Base-by-base conservation (phyloP, 2,888 invertebrate species). In the Dinocampus coccinellae region DNA sequence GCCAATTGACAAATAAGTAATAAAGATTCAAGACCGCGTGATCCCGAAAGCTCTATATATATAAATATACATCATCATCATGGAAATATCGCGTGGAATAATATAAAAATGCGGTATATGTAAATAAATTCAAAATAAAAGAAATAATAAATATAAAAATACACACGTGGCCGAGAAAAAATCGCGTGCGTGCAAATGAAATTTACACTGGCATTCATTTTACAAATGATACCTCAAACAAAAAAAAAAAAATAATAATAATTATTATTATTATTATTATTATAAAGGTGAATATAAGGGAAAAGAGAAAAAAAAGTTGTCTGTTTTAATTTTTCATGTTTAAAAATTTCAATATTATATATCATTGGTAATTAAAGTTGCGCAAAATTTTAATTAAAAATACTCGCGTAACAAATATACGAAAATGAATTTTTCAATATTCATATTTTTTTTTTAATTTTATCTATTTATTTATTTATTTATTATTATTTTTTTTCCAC, bases 1-100 rank as follows among this genome's bases (percentile, higher is more conserved):
- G 74, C 78, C 77, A 77, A 73, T 67, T 69, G 67, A 73, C 63
- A 72, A 76, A 76, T 22, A 42, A 52, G 20, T 33, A 47, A n/a
- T 20, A 62, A 55, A 26, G 13, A 34, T n/a, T 64, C 4, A 24
- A 70, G 20, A 70, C 52, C 63, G 47, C 26, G 60, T 60, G 24
- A 52, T 47, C 22, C 68, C 61, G 68, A 52, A 60, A 68, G 47
- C 47, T 47, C n/a, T n/a, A n/a, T n/a, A n/a, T n/a, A n/a, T n/a
- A 64, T 20, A 64, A 29, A 64, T n/a, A 33, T 26, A 16, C n/a
- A 11, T 62, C 29, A 42, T 66, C 24, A 10, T 47, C 10, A 33
- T 39, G 42, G n/a, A 20, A 36, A 34, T 34, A 55, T 47, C 58
- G 61, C 42, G 57, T 55, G 39, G n/a, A n/a, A 60, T 68, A 53